A percentile compares a stretch with the other conserved stretches of the same genome.
phyloP scores from a whole-genome alignment of 2,888 invertebrate genomes.

The Agrochola circellaris region DNA sequence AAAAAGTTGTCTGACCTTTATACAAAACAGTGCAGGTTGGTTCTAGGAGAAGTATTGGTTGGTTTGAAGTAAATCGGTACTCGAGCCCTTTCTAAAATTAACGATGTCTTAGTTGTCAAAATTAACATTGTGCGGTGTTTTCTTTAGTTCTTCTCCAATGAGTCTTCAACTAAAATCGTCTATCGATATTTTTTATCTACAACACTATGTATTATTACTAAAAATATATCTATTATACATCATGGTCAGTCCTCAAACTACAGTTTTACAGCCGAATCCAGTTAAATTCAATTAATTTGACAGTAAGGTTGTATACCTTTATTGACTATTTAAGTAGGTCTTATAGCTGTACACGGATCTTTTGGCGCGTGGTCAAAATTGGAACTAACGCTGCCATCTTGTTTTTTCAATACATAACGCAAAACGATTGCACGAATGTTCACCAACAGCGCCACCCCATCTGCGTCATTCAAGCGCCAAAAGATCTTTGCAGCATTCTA shows the following conservation, averaged over 20 bases:
- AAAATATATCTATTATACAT: slow-evolving; percentile 58
- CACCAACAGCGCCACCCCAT: not conserved
- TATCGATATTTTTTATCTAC: slow-evolving; percentile 35
- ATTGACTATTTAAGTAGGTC: not conserved
- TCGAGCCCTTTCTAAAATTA: not conserved
- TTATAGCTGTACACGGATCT: not conserved
- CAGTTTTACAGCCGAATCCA: slow-evolving; percentile 11
- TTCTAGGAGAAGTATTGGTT: too few species aligned
- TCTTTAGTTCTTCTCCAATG: not conserved
- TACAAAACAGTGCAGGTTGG: too few species aligned
- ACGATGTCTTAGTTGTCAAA: not conserved
- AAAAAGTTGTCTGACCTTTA: not conserved
- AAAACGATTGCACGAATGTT: not conserved
- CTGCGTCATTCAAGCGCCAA: not conserved
- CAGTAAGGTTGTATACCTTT: not conserved
- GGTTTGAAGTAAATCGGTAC: not conserved
- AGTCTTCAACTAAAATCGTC: not conserved
- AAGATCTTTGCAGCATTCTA: not conserved
- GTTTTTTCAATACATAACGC: not conserved
- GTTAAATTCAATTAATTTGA: slow-evolving; percentile 29
- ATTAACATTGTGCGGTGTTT: slow-evolving; percentile 6
- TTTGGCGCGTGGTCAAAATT: not conserved
- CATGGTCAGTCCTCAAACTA: slow-evolving; percentile 60
- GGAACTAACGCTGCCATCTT: not conserved
- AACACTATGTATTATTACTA: slow-evolving; percentile 45